These are phyloP conservation scores for Odontamblyopus lacepedii DNA, from an alignment of 2,797 vertebrate species.

Conservation along the genomic window DNA sequence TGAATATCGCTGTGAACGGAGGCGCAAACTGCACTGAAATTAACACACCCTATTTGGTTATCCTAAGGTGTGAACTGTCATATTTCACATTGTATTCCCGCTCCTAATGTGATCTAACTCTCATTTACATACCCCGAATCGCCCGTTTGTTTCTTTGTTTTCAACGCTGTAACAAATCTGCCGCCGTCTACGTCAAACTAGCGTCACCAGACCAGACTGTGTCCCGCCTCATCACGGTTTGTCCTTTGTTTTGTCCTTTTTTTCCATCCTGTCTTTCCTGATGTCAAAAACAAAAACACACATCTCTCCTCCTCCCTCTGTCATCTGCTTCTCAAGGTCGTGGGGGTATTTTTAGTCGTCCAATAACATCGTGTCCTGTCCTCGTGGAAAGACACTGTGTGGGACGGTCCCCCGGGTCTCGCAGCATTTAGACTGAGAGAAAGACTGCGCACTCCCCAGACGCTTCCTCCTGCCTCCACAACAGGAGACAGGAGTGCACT, in stretches of 20 bases:
- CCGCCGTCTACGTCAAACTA: not conserved
- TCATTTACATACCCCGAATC: no score
- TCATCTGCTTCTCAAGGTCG: constrained; percentile 63
- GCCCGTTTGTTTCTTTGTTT: not conserved
- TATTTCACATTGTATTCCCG: no score
- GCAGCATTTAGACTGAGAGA: constrained; percentile 53
- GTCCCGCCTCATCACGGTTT: not conserved
- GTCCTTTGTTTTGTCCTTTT: constrained; percentile 4
- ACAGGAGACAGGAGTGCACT: constrained; percentile 36
- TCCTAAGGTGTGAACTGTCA: no score
- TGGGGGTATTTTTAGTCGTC: constrained; percentile 62
- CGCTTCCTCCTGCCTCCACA: constrained; percentile 36
- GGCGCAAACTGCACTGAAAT: no score
- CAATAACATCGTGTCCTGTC: constrained; percentile 49
- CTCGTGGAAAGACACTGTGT: constrained; percentile 46
- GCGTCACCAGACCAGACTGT: not conserved
- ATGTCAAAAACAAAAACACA: constrained; percentile 14
- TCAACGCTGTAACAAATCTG: not conserved
- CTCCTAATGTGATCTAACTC: no score
- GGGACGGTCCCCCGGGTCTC: constrained; percentile 33
- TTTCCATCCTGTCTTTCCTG: constrained; percentile 18
- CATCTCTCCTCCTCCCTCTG: constrained; percentile 32
- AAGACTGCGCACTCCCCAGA: constrained; percentile 35
- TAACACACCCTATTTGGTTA: no score
- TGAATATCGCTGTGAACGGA: no score